Percentiles rank a stretch among this genome's conserved stretches.
phyloP scores from a whole-genome alignment of 2,888 invertebrate species.

The Agrotis exclamationis region DNA sequence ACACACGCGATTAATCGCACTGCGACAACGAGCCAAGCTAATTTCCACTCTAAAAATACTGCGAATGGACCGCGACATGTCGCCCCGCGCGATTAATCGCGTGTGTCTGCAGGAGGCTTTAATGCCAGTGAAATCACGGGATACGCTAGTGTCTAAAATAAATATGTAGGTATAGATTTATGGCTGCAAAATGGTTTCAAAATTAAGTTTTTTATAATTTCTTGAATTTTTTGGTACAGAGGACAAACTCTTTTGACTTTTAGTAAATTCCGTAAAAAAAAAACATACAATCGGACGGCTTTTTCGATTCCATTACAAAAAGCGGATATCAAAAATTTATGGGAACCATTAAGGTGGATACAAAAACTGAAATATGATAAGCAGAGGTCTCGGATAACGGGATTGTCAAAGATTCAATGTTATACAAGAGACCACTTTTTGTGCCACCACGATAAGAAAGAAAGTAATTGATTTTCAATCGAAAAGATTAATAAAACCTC shows the following conservation, averaged over 20 bases:
- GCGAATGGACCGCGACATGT: too few species aligned
- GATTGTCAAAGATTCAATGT: constrained; percentile 76
- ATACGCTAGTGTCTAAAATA: not conserved
- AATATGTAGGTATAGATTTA: too few species aligned
- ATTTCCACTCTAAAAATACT: too few species aligned
- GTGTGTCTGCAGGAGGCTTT: too few species aligned
- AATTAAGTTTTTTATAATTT: not conserved
- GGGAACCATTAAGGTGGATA: constrained; percentile 85
- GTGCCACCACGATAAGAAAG: constrained; percentile 35
- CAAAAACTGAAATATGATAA: constrained; percentile 82
- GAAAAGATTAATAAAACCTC: constrained; percentile 40
- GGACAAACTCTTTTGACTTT: constrained; percentile 5
- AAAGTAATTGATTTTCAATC: constrained; percentile 56
- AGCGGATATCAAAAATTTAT: constrained; percentile 87
- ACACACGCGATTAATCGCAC: too few species aligned
- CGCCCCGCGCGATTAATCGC: too few species aligned
- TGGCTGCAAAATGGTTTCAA: not conserved
- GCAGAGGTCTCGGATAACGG: constrained; percentile 77
- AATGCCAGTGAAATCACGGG: not conserved
- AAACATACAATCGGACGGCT: constrained; percentile 36
- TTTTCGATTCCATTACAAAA: constrained; percentile 68
- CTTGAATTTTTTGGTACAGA: not conserved
- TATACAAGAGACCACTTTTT: constrained; percentile 57
- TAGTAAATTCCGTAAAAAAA: constrained; percentile 25
- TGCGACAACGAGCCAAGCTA: too few species aligned